These are phyloP conservation scores for Osmoderma eremita DNA, from an alignment of 2,888 invertebrate genomes.

Conservation along the genomic window DNA sequence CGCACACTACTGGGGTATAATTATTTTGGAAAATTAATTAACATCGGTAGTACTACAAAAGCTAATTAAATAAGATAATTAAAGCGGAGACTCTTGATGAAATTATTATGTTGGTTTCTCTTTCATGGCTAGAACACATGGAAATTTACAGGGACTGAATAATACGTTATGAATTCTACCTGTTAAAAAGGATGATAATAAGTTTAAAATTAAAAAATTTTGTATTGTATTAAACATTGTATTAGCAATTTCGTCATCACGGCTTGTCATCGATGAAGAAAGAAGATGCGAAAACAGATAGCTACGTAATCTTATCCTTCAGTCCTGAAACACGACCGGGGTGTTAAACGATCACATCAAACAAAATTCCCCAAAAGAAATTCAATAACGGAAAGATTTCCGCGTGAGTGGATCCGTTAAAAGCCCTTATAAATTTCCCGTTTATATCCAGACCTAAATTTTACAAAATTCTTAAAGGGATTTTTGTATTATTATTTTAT, in stretches of 20 bases:
- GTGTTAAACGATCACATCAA: constrained; percentile 27
- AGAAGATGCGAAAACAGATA: neutral
- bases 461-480: too few species aligned
- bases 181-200: too few species aligned
- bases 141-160: too few species aligned
- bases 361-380: constrained; percentile 17
- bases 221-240: too few species aligned
- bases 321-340: constrained; percentile 24
- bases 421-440: too few species aligned
- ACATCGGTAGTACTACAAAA: neutral
- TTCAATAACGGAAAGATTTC: constrained; percentile 22
- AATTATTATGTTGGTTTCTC: neutral
- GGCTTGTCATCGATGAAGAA: neutral
- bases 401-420: neutral
- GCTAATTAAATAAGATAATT: neutral
- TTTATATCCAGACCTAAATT: too few species aligned
- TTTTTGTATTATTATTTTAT: too few species aligned
- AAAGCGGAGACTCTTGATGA: neutral
- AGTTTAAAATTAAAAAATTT: too few species aligned
- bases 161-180: too few species aligned
- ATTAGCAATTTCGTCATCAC: neutral
- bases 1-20: neutral
- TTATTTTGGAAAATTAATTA: constrained; percentile 5
- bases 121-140: neutral
- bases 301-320: constrained; percentile 18